Evolutionary conservation across 2,797 vertebrate species (phyloP), one percentile per base, ranked within the genome.

Genomic region (Pseudochromis fuscus): DNA sequence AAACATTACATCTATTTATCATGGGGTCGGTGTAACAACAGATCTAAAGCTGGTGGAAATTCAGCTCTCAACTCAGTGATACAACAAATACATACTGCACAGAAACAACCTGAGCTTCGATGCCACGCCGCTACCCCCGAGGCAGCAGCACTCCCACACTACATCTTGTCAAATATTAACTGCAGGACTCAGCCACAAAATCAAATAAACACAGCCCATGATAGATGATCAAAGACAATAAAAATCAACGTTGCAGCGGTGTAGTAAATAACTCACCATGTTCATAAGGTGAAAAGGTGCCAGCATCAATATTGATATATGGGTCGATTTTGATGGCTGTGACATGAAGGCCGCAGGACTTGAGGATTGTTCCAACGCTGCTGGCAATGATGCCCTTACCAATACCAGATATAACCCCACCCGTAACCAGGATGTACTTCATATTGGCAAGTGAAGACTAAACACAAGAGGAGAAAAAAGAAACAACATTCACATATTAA

Each of bases 361-460:
- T 99, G 53, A 99, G 95, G 73, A 99, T 96, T 2, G 97, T 99
- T 52, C 98, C 98, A 76, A 99, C 94, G 24, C 97, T 98, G 91
- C 97, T 98, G 82, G 98, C 97, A n/a, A 99, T 97, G 85, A 99
- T 97, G 7, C 98, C 98, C 79, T 99, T 99, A n/a, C 98, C 98
- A 58, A 99, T 99, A 31, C 97, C 98, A 48, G 98, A 99, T 91
- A 99, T 99, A 53, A 97, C 98, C 0, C 98, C 97, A 0, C 98
- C 98, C 8, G 97, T 99, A 19, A 99, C 98, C 74, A 99, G 94
- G 84, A 99, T 99, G 93, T 98, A 99, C 94, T 98, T 99, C 97
- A 99, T 99, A 60, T 11, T 86, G 38, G 49, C 30, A 64, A 18
- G 12, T 25, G 45, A 83, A 24, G 1, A 25, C 75, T 86, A 16